phyloP scores from a whole-genome alignment of 2,888 invertebrate genomes.

The Dryococelus australis region DNA sequence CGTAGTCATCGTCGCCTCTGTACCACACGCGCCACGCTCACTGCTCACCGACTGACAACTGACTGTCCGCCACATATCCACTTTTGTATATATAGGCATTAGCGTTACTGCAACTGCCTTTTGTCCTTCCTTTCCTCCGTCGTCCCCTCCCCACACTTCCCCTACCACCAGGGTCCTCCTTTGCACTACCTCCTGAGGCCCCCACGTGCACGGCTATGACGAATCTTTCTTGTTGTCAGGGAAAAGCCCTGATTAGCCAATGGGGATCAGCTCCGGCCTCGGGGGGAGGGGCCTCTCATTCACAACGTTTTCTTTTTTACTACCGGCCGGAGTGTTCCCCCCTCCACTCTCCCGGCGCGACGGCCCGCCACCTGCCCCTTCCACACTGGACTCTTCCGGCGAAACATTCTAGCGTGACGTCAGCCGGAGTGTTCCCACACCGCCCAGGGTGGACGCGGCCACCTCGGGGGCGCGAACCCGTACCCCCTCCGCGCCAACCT shows the following conservation, averaged over 20 bases:
- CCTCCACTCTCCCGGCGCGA: neutral
- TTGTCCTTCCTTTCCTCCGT: neutral
- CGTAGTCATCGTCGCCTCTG: neutral
- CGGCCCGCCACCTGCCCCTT: neutral
- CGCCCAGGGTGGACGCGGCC: neutral
- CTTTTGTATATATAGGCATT: slow-evolving; percentile 16
- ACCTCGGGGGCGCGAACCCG: neutral
- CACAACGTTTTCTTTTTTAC: slow-evolving; percentile 40
- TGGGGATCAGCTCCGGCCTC: slow-evolving; percentile 9
- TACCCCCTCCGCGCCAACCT: no score
- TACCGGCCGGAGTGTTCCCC: slow-evolving; percentile 20
- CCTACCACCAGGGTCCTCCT: no score
- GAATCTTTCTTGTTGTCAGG: slow-evolving; percentile 16
- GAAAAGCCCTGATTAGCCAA: slow-evolving; percentile 16
- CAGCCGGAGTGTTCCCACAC: neutral
- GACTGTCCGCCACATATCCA: slow-evolving; percentile 2
- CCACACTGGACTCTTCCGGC: slow-evolving; percentile 16
- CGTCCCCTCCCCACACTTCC: neutral
- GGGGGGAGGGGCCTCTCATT: slow-evolving; percentile 41
- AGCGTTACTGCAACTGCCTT: slow-evolving; percentile 16
- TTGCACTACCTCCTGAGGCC: neutral
- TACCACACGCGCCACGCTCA: neutral
- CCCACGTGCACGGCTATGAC: neutral
- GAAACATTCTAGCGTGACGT: neutral
- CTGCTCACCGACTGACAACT: neutral